Conservation (phyloP, 2,888 invertebrate genomes). For the Keiferia lycopersicella region DNA sequence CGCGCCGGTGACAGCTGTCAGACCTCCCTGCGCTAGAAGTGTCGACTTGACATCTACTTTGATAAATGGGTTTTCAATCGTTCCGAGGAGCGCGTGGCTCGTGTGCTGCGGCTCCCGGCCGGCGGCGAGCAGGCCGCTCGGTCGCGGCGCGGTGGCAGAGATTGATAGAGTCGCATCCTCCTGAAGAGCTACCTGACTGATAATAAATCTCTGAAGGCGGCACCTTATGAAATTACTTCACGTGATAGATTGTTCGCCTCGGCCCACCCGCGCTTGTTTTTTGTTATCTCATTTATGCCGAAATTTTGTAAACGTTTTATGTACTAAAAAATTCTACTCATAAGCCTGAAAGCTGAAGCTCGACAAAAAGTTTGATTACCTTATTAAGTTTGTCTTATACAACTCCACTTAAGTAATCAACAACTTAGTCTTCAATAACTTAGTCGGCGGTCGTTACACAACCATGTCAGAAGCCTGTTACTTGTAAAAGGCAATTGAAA, state of each 20-base stretch:
- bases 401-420: too few relatives aligned
- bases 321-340: too few relatives aligned
- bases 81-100: background rate
- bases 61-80: background rate
- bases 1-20: slow-evolving; percentile 3
- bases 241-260: slow-evolving; percentile 7
- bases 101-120: background rate
- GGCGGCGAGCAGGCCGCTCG: background rate
- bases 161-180: background rate
- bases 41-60: slow-evolving; percentile 1
- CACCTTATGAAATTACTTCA: slow-evolving; percentile 14
- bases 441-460: too few relatives aligned
- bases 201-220: slow-evolving; percentile 13
- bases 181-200: slow-evolving; percentile 9
- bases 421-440: too few relatives aligned
- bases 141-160: background rate
- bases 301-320: background rate
- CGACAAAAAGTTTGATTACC: background rate
- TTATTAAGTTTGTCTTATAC: too few relatives aligned
- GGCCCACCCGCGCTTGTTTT: background rate
- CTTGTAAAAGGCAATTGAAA: too few relatives aligned
- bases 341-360: background rate
- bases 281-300: background rate
- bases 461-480: too few relatives aligned
- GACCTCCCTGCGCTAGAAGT: slow-evolving; percentile 1